Base-by-base conservation (phyloP, 2,113 vertebrate genomes). In the Grus americana region DNA sequence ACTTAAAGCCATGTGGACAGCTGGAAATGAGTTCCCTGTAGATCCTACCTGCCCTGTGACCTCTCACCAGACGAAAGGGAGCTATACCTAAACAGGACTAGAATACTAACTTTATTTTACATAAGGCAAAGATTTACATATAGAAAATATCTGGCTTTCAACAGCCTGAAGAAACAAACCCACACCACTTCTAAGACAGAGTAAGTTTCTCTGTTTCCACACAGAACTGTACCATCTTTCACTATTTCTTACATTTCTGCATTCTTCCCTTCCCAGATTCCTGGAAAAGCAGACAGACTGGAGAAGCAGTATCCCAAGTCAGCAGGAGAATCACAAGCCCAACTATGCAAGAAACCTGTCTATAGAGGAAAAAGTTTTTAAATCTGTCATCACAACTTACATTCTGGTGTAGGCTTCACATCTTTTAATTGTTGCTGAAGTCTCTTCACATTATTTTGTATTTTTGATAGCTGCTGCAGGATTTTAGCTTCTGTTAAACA, bases 361-460 rank as follows among this genome's bases (percentile, higher is more conserved):
- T 61, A 8, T 24, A 66, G 24, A 57, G 2, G 7, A 87, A 90
- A 82, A 17, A 3, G 17, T 29, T 85, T 83, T 80, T 10, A 90
- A 57, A 86, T 74, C 17, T 20, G 23, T 32, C 3, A 19, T 54
- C 9, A 15, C 16, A 3, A 97, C 98, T 98, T 98, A 99, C 99
- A 98, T 58, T 98, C 97, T 54, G 98, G 97, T 90, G 98, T 98
- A 47, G 98, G 98, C 74, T 98, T 99, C 86, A 98, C 98, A 84
- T 99, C 98, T 94, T 95, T 98, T 62, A 99, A 96, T 55, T 99
- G 98, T 82, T 86, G 97, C 90, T 99, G 98, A 97, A 99, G 99
- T 86, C 91, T 98, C 88, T 97, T 98, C 72, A 99, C 98, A 15
- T 97, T 98, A 65, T 97, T 98, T 83, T 97, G 96, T 95, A 99